Percentiles rank a stretch among this genome's conserved stretches.
These are phyloP conservation scores for Eupithecia insigniata DNA, from an alignment of 2,888 invertebrate genomes.

Conservation along the genomic window DNA sequence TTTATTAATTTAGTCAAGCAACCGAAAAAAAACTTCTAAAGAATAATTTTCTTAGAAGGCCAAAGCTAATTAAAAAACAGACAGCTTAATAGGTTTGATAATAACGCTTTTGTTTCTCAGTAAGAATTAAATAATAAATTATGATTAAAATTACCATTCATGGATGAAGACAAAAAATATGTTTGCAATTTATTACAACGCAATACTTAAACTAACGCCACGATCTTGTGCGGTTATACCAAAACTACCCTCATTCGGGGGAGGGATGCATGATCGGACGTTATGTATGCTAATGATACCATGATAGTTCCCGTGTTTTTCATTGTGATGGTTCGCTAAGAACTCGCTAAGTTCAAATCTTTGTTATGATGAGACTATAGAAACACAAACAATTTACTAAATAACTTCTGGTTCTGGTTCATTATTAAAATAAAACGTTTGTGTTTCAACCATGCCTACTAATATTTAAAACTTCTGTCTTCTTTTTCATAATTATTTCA, in stretches of 20 bases:
- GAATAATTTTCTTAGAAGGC: slow-evolving; percentile 8
- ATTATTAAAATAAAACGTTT: too few species aligned
- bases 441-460: too few species aligned
- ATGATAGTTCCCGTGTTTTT: background rate
- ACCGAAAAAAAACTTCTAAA: background rate
- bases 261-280: too few species aligned
- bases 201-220: background rate
- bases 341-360: too few species aligned
- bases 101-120: slow-evolving; percentile 1
- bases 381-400: background rate
- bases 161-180: slow-evolving; percentile 6
- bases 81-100: slow-evolving; percentile 11
- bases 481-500: background rate
- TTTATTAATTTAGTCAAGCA: background rate
- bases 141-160: background rate
- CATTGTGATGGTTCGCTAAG: too few species aligned
- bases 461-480: too few species aligned
- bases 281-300: background rate
- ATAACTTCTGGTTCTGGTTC: too few species aligned
- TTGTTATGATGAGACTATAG: background rate
- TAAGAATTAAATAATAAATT: background rate
- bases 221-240: background rate
- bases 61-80: background rate
- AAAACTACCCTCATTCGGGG: too few species aligned
- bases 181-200: slow-evolving; percentile 1